These are phyloP conservation scores for Cephalopachus bancanus DNA, from an alignment of 2,797 vertebrate genomes.

Conservation along the genomic window DNA sequence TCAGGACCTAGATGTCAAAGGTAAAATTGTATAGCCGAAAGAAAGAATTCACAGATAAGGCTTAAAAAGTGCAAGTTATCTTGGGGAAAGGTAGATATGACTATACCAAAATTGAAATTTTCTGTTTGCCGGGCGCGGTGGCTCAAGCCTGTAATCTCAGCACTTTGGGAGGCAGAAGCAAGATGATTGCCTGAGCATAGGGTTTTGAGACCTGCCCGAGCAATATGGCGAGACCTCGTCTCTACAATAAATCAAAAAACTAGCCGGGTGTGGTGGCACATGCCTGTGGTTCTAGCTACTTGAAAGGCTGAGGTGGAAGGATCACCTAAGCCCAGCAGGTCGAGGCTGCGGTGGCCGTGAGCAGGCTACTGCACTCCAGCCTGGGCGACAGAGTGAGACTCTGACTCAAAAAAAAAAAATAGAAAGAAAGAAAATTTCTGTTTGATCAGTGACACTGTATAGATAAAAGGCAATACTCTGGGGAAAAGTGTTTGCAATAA, in stretches of 20 bases:
- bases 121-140: not conserved
- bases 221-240: too few species aligned
- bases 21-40: not conserved
- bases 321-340: too few species aligned
- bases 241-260: too few species aligned
- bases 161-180: not conserved
- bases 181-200: not conserved
- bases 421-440: not conserved
- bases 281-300: too few species aligned
- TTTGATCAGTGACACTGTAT: not conserved
- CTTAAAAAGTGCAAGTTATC: not conserved
- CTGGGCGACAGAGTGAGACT: too few species aligned
- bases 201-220: not conserved
- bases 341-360: too few species aligned
- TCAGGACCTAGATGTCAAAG: not conserved
- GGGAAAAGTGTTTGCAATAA: not conserved
- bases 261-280: too few species aligned
- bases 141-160: not conserved
- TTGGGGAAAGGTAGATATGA: not conserved
- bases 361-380: too few species aligned
- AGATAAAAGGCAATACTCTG: not conserved
- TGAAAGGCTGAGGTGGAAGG: too few species aligned
- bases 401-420: too few species aligned
- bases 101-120: not conserved
- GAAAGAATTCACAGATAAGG: not conserved